Evolutionary conservation across 2,888 invertebrate species (phyloP), one percentile per base, ranked within the genome.

Genomic region (Syrphus vitripennis): DNA sequence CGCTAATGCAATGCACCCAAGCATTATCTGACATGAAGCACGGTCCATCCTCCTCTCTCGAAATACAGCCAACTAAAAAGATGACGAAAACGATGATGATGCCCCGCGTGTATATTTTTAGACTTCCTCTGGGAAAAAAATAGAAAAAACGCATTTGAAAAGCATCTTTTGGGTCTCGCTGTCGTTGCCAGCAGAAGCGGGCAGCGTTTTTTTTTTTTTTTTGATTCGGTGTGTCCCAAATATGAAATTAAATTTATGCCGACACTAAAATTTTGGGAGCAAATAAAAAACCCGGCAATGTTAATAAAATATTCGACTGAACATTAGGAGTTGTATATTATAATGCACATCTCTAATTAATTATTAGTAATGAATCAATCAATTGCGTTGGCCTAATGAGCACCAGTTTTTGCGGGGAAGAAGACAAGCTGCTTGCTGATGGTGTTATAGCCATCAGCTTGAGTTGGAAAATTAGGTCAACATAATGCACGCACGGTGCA

Each of bases 301-400:
- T 84, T 84, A 70, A 80, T 84, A 76, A 84, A 82, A 76, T 65
- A 65, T 77, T 71, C 50, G 21, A 2, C n/a, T 26, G 26, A 65
- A 71, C 80, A 59, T 48, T 9, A 42, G 57, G 57, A 55, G 63
- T 50, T 69, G 63, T 69, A 5, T n/a, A 42, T 2, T 16, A n/a
- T 3, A 14, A 5, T 6, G 74, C 53, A 69, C 61, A 69, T 74
- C 53, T 71, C 71, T 84, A 80, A 84, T 84, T 84, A 84, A 80
- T 84, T 83, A 83, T 80, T 75, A 80, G 83, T 84, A 80, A 84
- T 84, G 80, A 84, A 84, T 84, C 83, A 84, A 84, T 84, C 80
- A 84, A 80, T 84, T 84, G 80, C 75, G 70, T 71, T 40, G 59
- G 42, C 50, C 83, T 84, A 84, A 84, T 84, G 75, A 84, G 80